Evolutionary conservation across 2,888 invertebrate genomes (phyloP).

Genomic region (Rutpela maculata): DNA sequence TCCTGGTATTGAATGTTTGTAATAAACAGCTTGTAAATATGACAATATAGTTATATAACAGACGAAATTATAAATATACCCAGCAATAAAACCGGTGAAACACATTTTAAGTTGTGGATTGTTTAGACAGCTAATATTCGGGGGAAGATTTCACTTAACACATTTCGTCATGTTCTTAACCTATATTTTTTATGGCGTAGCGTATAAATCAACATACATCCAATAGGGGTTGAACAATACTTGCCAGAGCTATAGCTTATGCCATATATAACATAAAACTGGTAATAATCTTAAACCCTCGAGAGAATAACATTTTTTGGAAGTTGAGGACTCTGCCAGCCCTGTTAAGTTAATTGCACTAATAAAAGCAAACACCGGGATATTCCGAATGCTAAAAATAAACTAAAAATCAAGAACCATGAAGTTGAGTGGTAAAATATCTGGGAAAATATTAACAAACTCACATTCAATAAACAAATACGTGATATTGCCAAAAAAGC

Average conservation of each 20-base stretch:
- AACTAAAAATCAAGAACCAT: too few relatives aligned
- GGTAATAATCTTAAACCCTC: too few relatives aligned
- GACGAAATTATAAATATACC: constrained; percentile 43
- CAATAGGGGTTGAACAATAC: background rate
- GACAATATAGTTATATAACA: constrained; percentile 32
- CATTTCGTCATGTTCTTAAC: background rate
- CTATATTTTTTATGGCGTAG: background rate
- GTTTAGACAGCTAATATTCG: background rate
- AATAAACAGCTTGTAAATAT: constrained; percentile 41
- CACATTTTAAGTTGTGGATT: background rate
- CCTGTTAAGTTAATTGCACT: too few relatives aligned
- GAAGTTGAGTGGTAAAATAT: too few relatives aligned
- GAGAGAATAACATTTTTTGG: too few relatives aligned
- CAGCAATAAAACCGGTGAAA: constrained; percentile 25
- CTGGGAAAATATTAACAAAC: too few relatives aligned
- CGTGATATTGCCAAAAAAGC: too few relatives aligned
- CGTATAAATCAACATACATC: background rate
- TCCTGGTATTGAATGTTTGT: constrained; percentile 44
- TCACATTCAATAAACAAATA: too few relatives aligned
- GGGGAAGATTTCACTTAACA: constrained; percentile 9
- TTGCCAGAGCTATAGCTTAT: background rate
- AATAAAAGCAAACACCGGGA: too few relatives aligned
- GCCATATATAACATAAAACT: too few relatives aligned
- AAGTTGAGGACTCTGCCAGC: too few relatives aligned
- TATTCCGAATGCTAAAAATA: too few relatives aligned